A percentile compares a stretch with the other conserved stretches of the same genome.
phyloP scores from a whole-genome alignment of 2,797 vertebrate genomes.

The Pseudochirops corinnae region DNA sequence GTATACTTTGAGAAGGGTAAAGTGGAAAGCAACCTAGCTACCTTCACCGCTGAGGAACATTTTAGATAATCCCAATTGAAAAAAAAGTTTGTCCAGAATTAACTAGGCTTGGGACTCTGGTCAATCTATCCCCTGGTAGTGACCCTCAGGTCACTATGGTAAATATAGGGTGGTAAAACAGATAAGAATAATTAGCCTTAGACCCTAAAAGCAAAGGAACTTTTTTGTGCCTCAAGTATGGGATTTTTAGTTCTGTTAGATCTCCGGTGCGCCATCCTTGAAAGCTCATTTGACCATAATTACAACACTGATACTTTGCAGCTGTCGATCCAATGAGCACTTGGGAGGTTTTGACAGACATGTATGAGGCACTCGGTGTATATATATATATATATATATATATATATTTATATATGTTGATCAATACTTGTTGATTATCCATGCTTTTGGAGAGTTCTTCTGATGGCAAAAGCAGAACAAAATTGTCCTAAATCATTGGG shows the following conservation, averaged over 20 bases:
- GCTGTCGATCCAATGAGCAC: not conserved
- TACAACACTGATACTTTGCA: not conserved
- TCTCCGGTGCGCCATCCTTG: not conserved
- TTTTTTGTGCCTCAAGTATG: not conserved
- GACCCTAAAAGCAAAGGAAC: not conserved
- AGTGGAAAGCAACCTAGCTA: not conserved
- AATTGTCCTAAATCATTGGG: not conserved
- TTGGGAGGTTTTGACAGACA: not conserved
- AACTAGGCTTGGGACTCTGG: not conserved
- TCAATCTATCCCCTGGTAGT: not conserved
- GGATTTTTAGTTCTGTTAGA: not conserved
- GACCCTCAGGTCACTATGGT: too few relatives aligned
- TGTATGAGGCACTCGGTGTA: not conserved
- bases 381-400: too few relatives aligned
- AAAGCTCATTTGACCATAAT: not conserved
- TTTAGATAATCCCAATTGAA: not conserved
- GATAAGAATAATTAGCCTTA: not conserved
- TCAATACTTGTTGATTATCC: constrained; percentile 1
- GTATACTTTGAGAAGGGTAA: not conserved
- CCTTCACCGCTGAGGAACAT: not conserved
- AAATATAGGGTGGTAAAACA: not conserved
- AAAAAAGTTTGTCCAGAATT: not conserved
- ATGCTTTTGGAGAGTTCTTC: not conserved
- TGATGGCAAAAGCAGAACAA: not conserved
- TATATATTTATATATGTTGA: not conserved